phyloP scores from a whole-genome alignment of 2,888 invertebrate genomes.

The Anticlea derivata region DNA sequence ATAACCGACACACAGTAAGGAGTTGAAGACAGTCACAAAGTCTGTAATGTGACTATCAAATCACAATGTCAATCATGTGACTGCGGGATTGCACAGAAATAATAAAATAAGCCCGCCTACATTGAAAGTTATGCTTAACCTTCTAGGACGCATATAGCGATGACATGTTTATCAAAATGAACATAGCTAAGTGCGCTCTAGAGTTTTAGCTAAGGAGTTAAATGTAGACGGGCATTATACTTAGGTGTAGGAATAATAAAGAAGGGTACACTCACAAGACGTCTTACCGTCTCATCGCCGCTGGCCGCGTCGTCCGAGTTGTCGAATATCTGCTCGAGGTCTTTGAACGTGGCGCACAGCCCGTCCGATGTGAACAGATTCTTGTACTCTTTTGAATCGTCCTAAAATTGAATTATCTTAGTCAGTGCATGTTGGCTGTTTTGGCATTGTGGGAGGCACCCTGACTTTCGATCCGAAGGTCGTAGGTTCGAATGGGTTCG shows the following conservation, averaged over 20 bases:
- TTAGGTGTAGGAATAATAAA: constrained; percentile 26
- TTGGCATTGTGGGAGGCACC: too few relatives aligned
- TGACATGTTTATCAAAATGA: too few relatives aligned
- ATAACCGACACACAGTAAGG: constrained; percentile 1
- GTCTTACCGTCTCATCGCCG: constrained; percentile 93
- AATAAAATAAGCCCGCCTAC: not conserved
- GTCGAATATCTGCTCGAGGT: constrained; percentile 97
- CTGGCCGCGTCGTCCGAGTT: constrained; percentile 95
- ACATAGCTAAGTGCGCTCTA: too few relatives aligned
- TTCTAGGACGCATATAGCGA: too few relatives aligned
- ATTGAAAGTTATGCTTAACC: too few relatives aligned
- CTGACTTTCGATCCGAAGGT: too few relatives aligned
- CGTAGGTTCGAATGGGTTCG: too few relatives aligned
- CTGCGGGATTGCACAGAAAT: not conserved
- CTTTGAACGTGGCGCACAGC: constrained; percentile 93
- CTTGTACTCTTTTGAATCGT: constrained; percentile 83
- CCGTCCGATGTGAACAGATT: constrained; percentile 95
- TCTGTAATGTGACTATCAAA: constrained; percentile 3
- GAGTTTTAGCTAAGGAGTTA: too few relatives aligned
- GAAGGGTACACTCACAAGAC: constrained; percentile 73
- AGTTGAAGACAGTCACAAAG: constrained; percentile 7
- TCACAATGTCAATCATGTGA: constrained; percentile 18
- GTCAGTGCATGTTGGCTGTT: too few relatives aligned
- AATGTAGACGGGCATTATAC: too few relatives aligned
- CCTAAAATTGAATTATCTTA: constrained; percentile 49